A percentile compares a stretch with the other conserved stretches of the same genome.
These are phyloP conservation scores for Lanius ludovicianus DNA, from an alignment of 2,113 vertebrate species.

Conservation along the genomic window DNA sequence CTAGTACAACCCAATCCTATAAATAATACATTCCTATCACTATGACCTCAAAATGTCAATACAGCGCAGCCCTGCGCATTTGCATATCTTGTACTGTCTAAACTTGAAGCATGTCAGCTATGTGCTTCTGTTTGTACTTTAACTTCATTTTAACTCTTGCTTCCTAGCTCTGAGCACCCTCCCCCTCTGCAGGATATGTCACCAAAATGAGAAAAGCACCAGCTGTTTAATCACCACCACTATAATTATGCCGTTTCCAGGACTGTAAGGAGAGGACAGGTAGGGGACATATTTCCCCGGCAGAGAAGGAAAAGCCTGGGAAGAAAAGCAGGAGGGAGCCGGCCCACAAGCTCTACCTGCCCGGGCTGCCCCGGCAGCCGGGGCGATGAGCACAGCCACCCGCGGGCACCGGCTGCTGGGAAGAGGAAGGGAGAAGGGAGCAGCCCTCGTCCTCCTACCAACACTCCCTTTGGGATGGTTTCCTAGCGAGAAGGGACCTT, in stretches of 20 bases:
- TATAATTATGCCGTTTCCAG: neutral
- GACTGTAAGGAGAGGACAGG: neutral
- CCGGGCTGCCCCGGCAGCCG: neutral
- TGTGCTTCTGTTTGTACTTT: slow-evolving; percentile 65
- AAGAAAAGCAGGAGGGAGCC: neutral
- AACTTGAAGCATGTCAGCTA: slow-evolving; percentile 72
- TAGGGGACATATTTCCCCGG: neutral
- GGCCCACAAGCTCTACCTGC: neutral
- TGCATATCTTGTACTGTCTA: slow-evolving; percentile 67
- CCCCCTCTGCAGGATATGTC: neutral
- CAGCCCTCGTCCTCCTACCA: neutral
- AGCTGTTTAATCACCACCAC: neutral
- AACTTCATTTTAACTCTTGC: slow-evolving; percentile 59
- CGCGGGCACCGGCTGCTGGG: neutral
- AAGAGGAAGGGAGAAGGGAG: neutral
- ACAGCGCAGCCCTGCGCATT: slow-evolving; percentile 28
- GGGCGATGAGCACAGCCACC: neutral
- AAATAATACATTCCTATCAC: slow-evolving; percentile 76
- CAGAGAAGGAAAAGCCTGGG: neutral
- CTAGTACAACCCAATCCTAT: slow-evolving; percentile 61
- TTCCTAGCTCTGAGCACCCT: neutral
- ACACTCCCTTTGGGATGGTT: neutral
- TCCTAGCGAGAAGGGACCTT: neutral
- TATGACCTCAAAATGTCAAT: slow-evolving; percentile 76
- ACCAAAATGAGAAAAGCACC: neutral